phyloP scores from a whole-genome alignment of 1,140 invertebrate genomes.

The Euura lappo region DNA sequence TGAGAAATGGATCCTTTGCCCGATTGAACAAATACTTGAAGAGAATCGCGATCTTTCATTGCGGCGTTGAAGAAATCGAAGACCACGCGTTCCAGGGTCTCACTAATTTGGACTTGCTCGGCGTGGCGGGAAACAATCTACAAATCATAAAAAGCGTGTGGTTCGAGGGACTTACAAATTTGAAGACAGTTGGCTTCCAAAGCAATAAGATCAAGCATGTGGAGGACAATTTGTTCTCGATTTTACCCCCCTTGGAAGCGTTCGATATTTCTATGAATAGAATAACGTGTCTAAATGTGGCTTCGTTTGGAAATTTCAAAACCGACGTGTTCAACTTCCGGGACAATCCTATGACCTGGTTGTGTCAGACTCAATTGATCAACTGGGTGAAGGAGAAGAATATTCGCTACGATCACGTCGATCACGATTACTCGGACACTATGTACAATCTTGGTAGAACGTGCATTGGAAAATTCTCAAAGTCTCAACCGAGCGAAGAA shows the following conservation, averaged over 20 bases:
- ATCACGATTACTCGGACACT: neutral
- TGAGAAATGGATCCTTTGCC: conserved; percentile 12
- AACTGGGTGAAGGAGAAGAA: neutral
- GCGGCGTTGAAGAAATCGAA: conserved; percentile 24
- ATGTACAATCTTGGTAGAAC: neutral
- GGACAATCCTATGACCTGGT: neutral
- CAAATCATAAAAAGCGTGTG: conserved; percentile 19
- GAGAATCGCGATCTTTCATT: conserved; percentile 19
- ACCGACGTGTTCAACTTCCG: neutral
- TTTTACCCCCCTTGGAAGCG: conserved; percentile 14
- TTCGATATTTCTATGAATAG: conserved; percentile 24
- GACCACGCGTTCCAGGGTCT: conserved; percentile 23
- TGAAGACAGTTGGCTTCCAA: conserved; percentile 17
- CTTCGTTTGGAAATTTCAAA: neutral
- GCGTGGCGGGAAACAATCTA: conserved; percentile 21
- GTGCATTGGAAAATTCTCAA: neutral
- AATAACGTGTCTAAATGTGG: conserved; percentile 10
- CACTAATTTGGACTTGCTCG: conserved; percentile 20
- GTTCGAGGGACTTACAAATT: conserved; percentile 22
- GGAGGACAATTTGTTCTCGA: conserved; percentile 19
- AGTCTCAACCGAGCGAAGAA: neutral
- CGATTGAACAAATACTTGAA: conserved; percentile 13
- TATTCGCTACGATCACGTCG: neutral
- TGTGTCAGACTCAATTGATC: conserved; percentile 14
- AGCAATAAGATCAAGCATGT: conserved; percentile 17